phyloP scores from a whole-genome alignment of 2,113 vertebrate genomes.

The Rissa tridactyla region DNA sequence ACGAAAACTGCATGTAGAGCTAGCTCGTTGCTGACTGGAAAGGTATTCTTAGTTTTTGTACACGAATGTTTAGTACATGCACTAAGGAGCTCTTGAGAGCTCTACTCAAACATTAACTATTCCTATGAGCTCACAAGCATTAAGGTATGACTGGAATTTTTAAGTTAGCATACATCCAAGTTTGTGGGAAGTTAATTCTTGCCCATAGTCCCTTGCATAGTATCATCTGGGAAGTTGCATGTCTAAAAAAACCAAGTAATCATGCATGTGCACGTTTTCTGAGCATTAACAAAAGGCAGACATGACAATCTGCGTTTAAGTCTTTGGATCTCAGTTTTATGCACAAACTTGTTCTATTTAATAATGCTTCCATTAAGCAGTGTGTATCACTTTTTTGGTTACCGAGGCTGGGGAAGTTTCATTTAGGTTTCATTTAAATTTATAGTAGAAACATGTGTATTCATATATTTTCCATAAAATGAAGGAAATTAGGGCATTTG shows the following conservation, averaged over 20 bases:
- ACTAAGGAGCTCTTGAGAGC: not conserved
- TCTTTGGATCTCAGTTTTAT: not conserved
- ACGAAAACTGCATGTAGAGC: not conserved
- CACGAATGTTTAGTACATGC: rapidly evolving
- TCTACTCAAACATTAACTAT: not conserved
- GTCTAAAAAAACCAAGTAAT: not conserved
- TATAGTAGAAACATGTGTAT: not conserved
- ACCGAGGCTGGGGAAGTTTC: not conserved
- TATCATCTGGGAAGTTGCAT: not conserved
- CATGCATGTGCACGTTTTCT: not conserved
- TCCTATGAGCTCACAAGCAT: not conserved
- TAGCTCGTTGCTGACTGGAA: not conserved
- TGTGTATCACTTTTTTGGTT: not conserved
- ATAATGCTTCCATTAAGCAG: not conserved
- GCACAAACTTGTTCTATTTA: not conserved
- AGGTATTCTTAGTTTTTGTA: not conserved
- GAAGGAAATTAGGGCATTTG: not conserved
- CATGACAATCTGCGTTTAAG: not conserved
- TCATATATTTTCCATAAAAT: not conserved
- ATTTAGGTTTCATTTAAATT: not conserved
- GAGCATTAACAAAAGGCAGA: not conserved
- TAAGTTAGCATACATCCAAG: not conserved
- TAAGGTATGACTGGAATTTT: not conserved
- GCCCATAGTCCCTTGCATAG: not conserved
- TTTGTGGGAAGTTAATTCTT: not conserved